A percentile compares a stretch with the other conserved stretches of the same genome.
phyloP scores from a whole-genome alignment of 2,113 vertebrate species.

The Nipponia nippon region DNA sequence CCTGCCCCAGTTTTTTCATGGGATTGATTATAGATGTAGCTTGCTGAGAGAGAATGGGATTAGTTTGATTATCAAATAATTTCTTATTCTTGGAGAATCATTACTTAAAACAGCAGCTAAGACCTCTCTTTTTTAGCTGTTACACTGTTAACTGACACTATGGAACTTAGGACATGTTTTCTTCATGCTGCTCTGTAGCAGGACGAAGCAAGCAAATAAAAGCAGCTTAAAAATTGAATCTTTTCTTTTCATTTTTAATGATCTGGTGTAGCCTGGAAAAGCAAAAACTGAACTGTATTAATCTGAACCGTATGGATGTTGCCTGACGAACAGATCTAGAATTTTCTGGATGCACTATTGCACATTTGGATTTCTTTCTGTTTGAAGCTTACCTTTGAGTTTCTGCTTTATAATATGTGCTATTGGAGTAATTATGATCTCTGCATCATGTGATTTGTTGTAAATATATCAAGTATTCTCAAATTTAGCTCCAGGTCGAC shows the following conservation, averaged over 20 bases:
- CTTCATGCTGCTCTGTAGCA: background rate
- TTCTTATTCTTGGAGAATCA: background rate
- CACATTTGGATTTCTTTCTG: background rate
- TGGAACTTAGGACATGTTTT: background rate
- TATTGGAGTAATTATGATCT: background rate
- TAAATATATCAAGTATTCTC: background rate
- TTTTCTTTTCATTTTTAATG: background rate
- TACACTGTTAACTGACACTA: background rate
- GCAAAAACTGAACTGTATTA: background rate
- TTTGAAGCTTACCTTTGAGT: background rate
- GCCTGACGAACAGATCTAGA: background rate
- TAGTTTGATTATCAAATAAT: background rate
- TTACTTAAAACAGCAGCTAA: background rate
- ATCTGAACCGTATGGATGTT: rapidly evolving
- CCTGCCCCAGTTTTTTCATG: background rate
- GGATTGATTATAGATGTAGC: background rate
- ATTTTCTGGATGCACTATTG: background rate
- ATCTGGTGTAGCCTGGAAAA: background rate
- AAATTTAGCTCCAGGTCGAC: background rate
- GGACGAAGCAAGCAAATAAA: background rate
- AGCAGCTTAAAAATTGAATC: background rate
- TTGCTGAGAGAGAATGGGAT: background rate
- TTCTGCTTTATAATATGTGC: background rate
- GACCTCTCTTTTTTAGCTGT: background rate
- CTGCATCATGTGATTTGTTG: background rate